Percentiles rank a stretch among this genome's conserved stretches.
Conservation (phyloP, 2,797 vertebrate genomes). For the Aphelocoma californica region DNA sequence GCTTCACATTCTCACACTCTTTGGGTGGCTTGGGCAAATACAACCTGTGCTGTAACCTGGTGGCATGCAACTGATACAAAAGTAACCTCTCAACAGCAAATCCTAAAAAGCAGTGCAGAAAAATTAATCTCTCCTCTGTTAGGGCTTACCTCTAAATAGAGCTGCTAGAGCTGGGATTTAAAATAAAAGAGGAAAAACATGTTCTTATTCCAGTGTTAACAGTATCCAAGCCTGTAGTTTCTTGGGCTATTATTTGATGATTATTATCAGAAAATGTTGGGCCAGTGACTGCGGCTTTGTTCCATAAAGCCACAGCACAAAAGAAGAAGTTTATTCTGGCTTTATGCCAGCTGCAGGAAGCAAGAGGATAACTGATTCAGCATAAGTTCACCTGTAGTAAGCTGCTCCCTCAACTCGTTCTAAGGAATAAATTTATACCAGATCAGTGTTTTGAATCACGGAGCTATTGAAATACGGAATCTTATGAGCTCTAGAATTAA, state of each 20-base stretch:
- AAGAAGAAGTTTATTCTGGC: background rate
- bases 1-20: background rate
- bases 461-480: background rate
- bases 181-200: background rate
- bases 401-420: background rate
- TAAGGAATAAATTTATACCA: background rate
- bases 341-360: background rate
- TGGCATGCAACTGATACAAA: background rate
- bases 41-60: background rate
- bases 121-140: background rate
- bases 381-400: background rate
- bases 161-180: background rate
- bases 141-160: background rate
- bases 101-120: background rate
- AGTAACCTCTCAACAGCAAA: background rate
- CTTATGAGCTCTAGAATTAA: background rate
- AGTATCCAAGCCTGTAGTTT: background rate
- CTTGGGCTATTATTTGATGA: background rate
- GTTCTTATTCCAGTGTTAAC: background rate
- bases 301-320: background rate
- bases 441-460: background rate
- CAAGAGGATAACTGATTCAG: background rate
- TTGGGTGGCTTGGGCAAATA: background rate
- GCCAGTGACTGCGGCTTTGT: background rate
- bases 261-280: background rate